Conservation (phyloP, 2,113 vertebrate species). For the Calyptommatus sinebrachiatus region DNA sequence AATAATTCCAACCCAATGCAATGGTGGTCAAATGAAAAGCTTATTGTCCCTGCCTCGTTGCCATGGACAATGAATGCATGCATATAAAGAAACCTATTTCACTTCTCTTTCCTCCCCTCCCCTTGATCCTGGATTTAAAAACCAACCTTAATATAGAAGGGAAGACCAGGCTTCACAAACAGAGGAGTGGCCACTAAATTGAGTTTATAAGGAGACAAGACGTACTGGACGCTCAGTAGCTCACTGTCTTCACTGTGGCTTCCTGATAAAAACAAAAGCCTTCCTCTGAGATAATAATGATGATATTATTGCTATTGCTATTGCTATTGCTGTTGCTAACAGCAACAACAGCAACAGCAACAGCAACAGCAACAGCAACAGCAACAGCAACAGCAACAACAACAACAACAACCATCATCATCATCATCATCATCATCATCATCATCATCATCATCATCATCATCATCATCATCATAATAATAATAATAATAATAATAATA, state of each 20-base stretch:
- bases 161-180: slow-evolving; percentile 91
- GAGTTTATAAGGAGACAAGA: slow-evolving; percentile 83
- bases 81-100: background rate
- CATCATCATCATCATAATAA: too few species aligned
- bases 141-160: slow-evolving; percentile 84
- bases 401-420: too few species aligned
- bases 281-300: background rate
- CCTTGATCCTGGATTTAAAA: background rate
- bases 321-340: too few species aligned
- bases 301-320: too few species aligned
- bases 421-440: too few species aligned
- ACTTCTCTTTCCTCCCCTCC: background rate
- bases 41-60: background rate
- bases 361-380: too few species aligned
- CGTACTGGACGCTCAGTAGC: slow-evolving; percentile 76
- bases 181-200: slow-evolving; percentile 85
- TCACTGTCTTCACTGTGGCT: slow-evolving; percentile 85
- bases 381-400: too few species aligned
- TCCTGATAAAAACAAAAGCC: slow-evolving; percentile 69
- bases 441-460: too few species aligned
- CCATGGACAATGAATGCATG: background rate
- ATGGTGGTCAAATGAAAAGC: too few species aligned
- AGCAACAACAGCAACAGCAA: too few species aligned
- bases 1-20: too few species aligned
- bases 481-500: too few species aligned